Percentiles rank a stretch among this genome's conserved stretches.
phyloP scores from a whole-genome alignment of 2,113 vertebrate species.

The Stegastes partitus region DNA sequence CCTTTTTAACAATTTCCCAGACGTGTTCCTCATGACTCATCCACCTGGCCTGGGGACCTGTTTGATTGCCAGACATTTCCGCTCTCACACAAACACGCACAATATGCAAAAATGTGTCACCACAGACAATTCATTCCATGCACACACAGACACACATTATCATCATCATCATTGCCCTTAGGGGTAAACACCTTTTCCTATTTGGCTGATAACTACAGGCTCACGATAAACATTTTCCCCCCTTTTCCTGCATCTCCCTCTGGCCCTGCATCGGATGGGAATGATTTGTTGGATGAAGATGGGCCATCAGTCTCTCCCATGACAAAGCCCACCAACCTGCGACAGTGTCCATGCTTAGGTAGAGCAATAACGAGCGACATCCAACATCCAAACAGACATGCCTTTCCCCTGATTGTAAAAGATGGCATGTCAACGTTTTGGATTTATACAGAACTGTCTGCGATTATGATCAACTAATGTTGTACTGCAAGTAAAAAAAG shows the following conservation, averaged over 20 bases:
- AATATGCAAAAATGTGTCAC: slow-evolving; percentile 46
- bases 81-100: slow-evolving; percentile 26
- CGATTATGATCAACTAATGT: no score
- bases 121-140: slow-evolving; percentile 31
- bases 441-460: no score
- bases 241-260: slow-evolving; percentile 26
- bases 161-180: slow-evolving; percentile 53
- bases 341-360: slow-evolving; percentile 39
- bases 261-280: slow-evolving; percentile 17
- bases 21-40: slow-evolving; percentile 54
- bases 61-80: slow-evolving; percentile 45
- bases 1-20: slow-evolving; percentile 36
- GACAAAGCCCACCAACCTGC: slow-evolving; percentile 50
- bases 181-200: slow-evolving; percentile 72
- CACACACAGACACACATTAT: slow-evolving; percentile 45
- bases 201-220: slow-evolving; percentile 71
- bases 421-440: not conserved
- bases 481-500: no score
- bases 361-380: slow-evolving; percentile 19
- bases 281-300: slow-evolving; percentile 57
- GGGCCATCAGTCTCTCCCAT: slow-evolving; percentile 54
- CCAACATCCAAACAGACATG: slow-evolving; percentile 12
- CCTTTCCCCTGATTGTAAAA: not conserved
- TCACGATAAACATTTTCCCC: slow-evolving; percentile 66
- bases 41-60: slow-evolving; percentile 49